Conservation (phyloP, 2,888 invertebrate species). For the Acleris laterana region DNA sequence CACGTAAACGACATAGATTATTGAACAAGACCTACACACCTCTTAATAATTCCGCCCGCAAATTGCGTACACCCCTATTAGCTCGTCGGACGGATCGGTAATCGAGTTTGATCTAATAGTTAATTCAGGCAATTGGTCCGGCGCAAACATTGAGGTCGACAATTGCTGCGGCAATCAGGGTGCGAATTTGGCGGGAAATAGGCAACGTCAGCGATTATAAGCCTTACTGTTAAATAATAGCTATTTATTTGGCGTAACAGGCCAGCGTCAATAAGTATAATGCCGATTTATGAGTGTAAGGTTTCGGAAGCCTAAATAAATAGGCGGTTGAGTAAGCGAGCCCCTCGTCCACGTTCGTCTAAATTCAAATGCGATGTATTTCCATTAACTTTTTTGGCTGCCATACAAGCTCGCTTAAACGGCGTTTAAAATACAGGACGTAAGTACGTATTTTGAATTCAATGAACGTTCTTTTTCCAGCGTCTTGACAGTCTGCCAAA, state of each 20-base stretch:
- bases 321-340: constrained; percentile 7
- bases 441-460: no score
- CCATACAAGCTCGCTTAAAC: no score
- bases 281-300: constrained; percentile 20
- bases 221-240: constrained; percentile 22
- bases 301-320: constrained; percentile 21
- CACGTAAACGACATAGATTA: constrained; percentile 1
- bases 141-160: constrained; percentile 12
- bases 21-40: neutral
- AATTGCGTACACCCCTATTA: constrained; percentile 5
- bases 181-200: neutral
- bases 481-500: no score
- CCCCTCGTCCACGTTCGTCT: neutral
- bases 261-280: constrained; percentile 28
- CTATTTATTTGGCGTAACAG: constrained; percentile 30
- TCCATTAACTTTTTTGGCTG: no score
- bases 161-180: neutral
- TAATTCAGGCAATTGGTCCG: constrained; percentile 13
- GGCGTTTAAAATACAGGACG: no score
- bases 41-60: neutral
- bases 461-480: no score
- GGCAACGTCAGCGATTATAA: neutral
- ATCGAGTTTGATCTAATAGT: constrained; percentile 16
- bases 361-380: no score
- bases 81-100: constrained; percentile 5